phyloP scores from a whole-genome alignment of 2,797 vertebrate species.

The Falco peregrinus region DNA sequence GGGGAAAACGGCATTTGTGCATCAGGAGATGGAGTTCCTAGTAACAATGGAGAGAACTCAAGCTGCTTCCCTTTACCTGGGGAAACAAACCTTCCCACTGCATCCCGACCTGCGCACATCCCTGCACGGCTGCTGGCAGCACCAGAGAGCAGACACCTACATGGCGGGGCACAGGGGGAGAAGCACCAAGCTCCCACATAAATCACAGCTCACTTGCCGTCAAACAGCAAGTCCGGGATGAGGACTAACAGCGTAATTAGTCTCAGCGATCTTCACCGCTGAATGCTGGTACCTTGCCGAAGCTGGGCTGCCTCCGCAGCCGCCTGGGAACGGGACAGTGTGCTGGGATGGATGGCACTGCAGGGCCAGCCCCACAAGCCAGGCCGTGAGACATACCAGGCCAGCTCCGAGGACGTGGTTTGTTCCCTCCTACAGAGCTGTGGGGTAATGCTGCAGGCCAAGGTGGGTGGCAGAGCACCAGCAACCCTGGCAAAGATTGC shows the following conservation, averaged over 20 bases:
- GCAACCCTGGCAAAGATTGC: background rate
- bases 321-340: background rate
- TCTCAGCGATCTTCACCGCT: rapidly evolving
- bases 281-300: background rate
- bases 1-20: background rate
- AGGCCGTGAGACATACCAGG: background rate
- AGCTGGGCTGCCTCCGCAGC: background rate
- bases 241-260: background rate
- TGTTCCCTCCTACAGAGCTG: background rate
- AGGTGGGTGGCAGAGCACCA: rapidly evolving
- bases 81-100: background rate
- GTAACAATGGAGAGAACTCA: background rate
- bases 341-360: background rate
- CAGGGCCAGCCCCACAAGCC: background rate
- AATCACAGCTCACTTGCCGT: background rate
- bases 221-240: background rate
- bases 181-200: background rate
- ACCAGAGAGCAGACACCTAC: rapidly evolving
- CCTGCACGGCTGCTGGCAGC: background rate
- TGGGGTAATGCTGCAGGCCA: background rate
- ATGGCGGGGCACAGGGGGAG: background rate
- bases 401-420: background rate
- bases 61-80: background rate
- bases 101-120: background rate
- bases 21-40: background rate